These are phyloP conservation scores for Trichechus manatus DNA, from an alignment of 2,113 vertebrate genomes.

Conservation along the genomic window DNA sequence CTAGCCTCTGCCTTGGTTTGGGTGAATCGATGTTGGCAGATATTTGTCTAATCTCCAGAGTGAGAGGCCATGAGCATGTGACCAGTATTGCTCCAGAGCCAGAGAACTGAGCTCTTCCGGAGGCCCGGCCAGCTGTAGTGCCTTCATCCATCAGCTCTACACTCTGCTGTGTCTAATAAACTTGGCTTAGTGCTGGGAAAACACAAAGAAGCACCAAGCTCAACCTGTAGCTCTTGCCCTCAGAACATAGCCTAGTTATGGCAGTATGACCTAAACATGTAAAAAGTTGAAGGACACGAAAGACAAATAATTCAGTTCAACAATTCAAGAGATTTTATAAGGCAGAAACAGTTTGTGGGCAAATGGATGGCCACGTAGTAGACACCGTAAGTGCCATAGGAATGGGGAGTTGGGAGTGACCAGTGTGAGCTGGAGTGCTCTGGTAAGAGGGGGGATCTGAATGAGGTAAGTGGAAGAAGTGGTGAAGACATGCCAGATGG, in stretches of 20 bases:
- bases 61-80: not conserved
- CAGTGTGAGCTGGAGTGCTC: not conserved
- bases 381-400: not conserved
- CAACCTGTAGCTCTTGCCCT: not conserved
- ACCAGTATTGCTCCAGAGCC: not conserved
- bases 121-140: not conserved
- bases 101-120: not conserved
- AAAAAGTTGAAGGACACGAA: not conserved
- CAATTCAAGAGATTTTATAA: not conserved
- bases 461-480: not conserved
- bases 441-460: not conserved
- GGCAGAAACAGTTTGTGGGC: not conserved
- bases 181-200: not conserved
- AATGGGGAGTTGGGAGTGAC: not conserved
- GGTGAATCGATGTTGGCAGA: not conserved
- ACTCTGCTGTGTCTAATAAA: not conserved
- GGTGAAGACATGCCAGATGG: not conserved
- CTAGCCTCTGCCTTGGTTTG: not conserved
- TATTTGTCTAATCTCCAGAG: not conserved
- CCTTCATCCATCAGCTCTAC: not conserved
- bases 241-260: constrained; percentile 8
- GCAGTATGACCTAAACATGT: not conserved
- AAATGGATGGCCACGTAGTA: not conserved
- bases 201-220: not conserved
- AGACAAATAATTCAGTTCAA: not conserved